Base-by-base conservation (phyloP, 2,888 invertebrate genomes). In the Microplitis deprimator region DNA sequence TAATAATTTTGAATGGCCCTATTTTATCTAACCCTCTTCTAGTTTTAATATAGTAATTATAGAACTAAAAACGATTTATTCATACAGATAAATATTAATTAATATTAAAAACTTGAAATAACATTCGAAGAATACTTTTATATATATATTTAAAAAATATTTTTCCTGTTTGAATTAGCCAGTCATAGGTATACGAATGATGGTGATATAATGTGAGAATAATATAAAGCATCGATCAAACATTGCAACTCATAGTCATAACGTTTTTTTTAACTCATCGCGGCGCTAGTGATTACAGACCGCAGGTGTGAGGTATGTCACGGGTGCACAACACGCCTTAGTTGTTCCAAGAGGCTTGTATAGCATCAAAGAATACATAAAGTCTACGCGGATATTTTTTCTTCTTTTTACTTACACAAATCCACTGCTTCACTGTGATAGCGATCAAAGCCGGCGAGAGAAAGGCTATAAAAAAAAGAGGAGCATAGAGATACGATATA, bases 391-490 rank as follows among this genome's bases (percentile, higher is more conserved):
- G 50, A 50, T 50, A 8, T 50, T 8, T 50, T 50, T 50, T 50
- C 50, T 50, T 8, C 13, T 50, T 50, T 50, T 16, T 29, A 78
- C 76, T 74, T 76, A 75, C 78, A 68, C 75, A 76, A 77, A 74
- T 79, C 78, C 75, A 50, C 13, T 50, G 50, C 78, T 77, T 80
- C 76, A 76, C 78, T 72, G 68, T 68, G 81, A 81, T 82, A 82
- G 79, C 74, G 82, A 82, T 83, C 81, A 75, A 82, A 77, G 72
- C 74, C 68, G 75, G 71, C 76, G 70, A 78, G 76, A 64, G 59
- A 29, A 68, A 50, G 73, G 77, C 75, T 77, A 74, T 59, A 70
- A 61, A 39, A 13, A 50, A 71, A 40, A 71, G 70, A 68, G 62
- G 17, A 13, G 61, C 17, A 39, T 61, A 13, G 7, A 41, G 29